These are phyloP conservation scores for Microtus richardsoni DNA, from an alignment of 2,113 vertebrate species.

Conservation along the genomic window DNA sequence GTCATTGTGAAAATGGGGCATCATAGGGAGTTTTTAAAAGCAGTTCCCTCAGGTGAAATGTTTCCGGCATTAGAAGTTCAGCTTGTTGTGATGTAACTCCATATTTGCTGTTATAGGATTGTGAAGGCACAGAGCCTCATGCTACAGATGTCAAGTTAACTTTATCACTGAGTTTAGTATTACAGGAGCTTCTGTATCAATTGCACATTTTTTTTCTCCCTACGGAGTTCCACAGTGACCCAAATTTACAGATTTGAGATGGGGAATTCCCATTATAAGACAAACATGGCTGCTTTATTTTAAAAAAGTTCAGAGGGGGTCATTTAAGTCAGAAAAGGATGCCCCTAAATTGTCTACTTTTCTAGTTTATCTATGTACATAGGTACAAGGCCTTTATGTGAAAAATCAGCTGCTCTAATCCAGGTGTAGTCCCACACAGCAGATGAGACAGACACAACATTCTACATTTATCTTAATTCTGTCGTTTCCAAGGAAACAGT, in stretches of 20 bases:
- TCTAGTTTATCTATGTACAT: not conserved
- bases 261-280: accelerated
- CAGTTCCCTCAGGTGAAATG: not conserved
- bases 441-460: not conserved
- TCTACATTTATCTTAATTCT: conserved; percentile 58
- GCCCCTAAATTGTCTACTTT: not conserved
- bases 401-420: not conserved
- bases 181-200: not conserved
- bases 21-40: not conserved
- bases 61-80: not conserved
- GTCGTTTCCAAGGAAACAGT: conserved; percentile 76
- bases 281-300: not conserved
- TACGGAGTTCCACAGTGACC: not conserved
- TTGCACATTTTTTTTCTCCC: not conserved
- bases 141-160: not conserved
- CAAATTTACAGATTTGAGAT: not conserved
- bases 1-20: not conserved
- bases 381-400: not conserved
- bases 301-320: not conserved
- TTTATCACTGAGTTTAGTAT: not conserved
- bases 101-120: not conserved
- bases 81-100: not conserved
- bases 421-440: conserved; percentile 24
- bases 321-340: conserved; percentile 19
- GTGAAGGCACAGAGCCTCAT: not conserved